phyloP scores from a whole-genome alignment of 2,113 vertebrate species.

The Chaetorhynchus papuensis region DNA sequence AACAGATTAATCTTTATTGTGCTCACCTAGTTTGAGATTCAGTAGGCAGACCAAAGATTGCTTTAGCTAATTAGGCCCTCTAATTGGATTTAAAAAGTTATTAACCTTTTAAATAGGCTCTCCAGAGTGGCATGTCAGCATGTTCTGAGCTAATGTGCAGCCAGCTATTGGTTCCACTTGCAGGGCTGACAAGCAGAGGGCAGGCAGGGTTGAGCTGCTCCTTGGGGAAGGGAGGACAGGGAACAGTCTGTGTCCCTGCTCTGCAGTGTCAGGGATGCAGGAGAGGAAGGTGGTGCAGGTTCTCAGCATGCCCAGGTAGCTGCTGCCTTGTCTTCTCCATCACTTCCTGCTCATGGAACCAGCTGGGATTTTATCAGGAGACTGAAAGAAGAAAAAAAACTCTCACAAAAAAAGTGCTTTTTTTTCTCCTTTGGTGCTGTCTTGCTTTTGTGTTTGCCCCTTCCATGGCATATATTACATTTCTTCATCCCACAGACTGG shows the following conservation, averaged over 20 bases:
- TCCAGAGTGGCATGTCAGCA: not conserved
- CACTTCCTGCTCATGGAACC: not conserved
- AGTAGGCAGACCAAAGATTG: conserved; percentile 14
- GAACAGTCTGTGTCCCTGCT: not conserved
- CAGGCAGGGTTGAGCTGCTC: not conserved
- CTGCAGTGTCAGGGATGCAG: not conserved
- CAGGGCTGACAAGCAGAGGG: not conserved
- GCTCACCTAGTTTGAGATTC: conserved; percentile 12
- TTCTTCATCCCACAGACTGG: not conserved
- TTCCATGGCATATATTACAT: not conserved
- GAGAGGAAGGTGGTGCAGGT: not conserved
- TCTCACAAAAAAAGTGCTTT: not conserved
- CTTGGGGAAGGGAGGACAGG: not conserved
- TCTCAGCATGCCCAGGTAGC: accelerated
- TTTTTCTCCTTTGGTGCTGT: not conserved
- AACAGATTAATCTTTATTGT: not conserved
- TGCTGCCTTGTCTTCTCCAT: not conserved
- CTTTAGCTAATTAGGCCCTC: conserved; percentile 35
- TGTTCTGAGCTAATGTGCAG: not conserved
- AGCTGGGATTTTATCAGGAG: not conserved
- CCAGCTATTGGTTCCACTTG: not conserved
- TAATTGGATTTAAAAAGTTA: conserved; percentile 45
- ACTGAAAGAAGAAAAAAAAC: not conserved
- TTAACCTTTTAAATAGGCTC: conserved; percentile 32
- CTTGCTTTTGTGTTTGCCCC: not conserved